Percentiles rank a stretch among this genome's conserved stretches.
phyloP scores from a whole-genome alignment of 2,888 invertebrate genomes.

The Stenurella melanura region DNA sequence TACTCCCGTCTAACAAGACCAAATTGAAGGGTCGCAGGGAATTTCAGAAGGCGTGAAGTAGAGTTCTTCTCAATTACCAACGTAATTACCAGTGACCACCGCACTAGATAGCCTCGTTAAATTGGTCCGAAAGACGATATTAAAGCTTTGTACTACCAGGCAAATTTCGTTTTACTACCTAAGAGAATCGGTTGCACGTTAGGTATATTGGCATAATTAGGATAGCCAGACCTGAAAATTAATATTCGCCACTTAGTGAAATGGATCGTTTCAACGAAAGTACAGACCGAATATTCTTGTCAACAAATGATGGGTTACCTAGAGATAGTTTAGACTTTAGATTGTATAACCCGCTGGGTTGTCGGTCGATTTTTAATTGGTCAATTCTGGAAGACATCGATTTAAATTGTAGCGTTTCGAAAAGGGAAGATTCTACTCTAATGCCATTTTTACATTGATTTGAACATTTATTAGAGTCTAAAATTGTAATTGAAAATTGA shows the following conservation, averaged over 20 bases:
- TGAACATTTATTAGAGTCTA: too few relatives aligned
- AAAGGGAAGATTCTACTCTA: too few relatives aligned
- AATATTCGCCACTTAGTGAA: slow-evolving; percentile 13
- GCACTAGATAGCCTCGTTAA: slow-evolving; percentile 47
- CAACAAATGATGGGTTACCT: neutral
- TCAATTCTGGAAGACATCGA: too few relatives aligned
- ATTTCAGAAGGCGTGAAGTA: slow-evolving; percentile 19
- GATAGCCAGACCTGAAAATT: slow-evolving; percentile 13
- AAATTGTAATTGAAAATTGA: too few relatives aligned
- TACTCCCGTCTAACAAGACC: slow-evolving; percentile 3
- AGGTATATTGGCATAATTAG: slow-evolving; percentile 21
- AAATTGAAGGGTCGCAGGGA: slow-evolving; percentile 6
- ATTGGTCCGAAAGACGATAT: slow-evolving; percentile 31
- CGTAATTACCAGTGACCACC: slow-evolving; percentile 46
- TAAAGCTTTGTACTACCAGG: slow-evolving; percentile 18
- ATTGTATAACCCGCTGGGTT: too few relatives aligned
- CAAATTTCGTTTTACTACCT: slow-evolving; percentile 28
- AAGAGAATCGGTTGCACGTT: slow-evolving; percentile 4
- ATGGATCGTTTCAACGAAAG: neutral
- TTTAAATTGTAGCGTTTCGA: too few relatives aligned
- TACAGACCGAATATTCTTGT: neutral
- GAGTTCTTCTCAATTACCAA: slow-evolving; percentile 33
- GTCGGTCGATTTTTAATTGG: too few relatives aligned
- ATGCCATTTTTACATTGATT: too few relatives aligned
- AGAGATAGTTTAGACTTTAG: neutral